Percentiles rank a stretch among this genome's conserved stretches.
Conservation (phyloP, 2,113 vertebrate species). For the Mormyrus lacerda region DNA sequence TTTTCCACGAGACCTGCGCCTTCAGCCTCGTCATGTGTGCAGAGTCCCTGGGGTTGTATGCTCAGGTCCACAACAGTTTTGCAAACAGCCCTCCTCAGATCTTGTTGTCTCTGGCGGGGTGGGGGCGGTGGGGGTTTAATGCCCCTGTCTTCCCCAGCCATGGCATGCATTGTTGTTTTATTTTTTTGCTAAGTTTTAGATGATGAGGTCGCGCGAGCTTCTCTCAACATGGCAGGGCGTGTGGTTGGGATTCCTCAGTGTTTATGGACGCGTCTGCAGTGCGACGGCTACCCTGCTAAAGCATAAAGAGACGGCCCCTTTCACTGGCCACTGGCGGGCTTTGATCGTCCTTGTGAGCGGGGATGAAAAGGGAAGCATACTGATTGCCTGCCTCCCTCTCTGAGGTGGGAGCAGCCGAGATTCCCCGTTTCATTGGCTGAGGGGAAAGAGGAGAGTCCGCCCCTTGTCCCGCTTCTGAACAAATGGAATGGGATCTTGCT, state of each 20-base stretch:
- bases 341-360: conserved; percentile 48
- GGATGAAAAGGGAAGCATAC: conserved; percentile 28
- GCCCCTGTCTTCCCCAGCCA: not conserved
- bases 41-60: not conserved
- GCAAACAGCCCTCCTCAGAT: conserved; percentile 40
- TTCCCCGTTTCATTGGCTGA: conserved; percentile 49
- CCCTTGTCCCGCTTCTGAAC: conserved; percentile 38
- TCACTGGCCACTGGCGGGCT: conserved; percentile 53
- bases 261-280: conserved; percentile 38
- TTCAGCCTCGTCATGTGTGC: not conserved
- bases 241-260: conserved; percentile 20
- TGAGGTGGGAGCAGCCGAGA: conserved; percentile 50
- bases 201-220: conserved; percentile 36
- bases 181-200: conserved; percentile 36
- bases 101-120: conserved; percentile 33
- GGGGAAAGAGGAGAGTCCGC: conserved; percentile 38
- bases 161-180: conserved; percentile 25
- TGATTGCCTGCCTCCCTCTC: conserved; percentile 48
- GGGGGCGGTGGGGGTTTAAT: not conserved
- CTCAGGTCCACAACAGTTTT: conserved; percentile 23
- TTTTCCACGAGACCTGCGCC: not conserved
- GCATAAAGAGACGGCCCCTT: conserved; percentile 58
- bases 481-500: conserved; percentile 29
- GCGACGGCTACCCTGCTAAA: conserved; percentile 55
- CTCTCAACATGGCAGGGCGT: conserved; percentile 13